These are phyloP conservation scores for Callopanchax toddi DNA, from an alignment of 2,113 vertebrate species.

Conservation along the genomic window DNA sequence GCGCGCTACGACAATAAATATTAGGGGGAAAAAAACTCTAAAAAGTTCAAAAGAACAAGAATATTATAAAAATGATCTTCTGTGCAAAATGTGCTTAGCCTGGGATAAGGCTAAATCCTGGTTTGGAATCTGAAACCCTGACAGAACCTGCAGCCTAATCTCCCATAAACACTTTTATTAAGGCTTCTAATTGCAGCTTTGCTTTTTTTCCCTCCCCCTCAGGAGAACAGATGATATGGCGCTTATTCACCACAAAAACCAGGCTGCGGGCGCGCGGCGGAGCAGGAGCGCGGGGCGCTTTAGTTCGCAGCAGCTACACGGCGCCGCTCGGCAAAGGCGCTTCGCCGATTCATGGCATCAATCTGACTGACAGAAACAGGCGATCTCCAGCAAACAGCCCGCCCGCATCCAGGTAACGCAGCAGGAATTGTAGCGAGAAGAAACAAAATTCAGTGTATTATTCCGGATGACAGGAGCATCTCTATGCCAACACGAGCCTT, in stretches of 20 bases:
- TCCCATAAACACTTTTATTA: slow-evolving; percentile 76
- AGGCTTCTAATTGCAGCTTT: slow-evolving; percentile 70
- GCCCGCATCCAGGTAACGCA: slow-evolving; percentile 36
- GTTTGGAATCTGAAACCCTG: slow-evolving; percentile 48
- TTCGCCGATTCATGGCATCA: slow-evolving; percentile 37
- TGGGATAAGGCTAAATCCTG: slow-evolving; percentile 12
- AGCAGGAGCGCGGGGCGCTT: slow-evolving; percentile 37
- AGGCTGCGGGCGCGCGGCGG: slow-evolving; percentile 38
- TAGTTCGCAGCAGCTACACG: slow-evolving; percentile 24
- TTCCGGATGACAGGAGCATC: slow-evolving; percentile 41
- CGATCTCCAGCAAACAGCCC: slow-evolving; percentile 31
- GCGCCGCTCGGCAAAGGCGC: slow-evolving; percentile 23
- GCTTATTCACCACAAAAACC: slow-evolving; percentile 58
- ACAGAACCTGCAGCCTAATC: slow-evolving; percentile 70
- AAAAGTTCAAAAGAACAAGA: slow-evolving; percentile 42
- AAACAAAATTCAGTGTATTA: slow-evolving; percentile 31
- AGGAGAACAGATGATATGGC: slow-evolving; percentile 56
- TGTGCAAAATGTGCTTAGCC: background rate
- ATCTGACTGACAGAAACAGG: slow-evolving; percentile 30
- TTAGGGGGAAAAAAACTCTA: slow-evolving; percentile 20
- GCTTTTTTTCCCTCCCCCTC: slow-evolving; percentile 59
- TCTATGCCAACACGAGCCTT: slow-evolving; percentile 37
- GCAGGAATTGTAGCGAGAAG: slow-evolving; percentile 29
- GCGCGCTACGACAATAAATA: slow-evolving; percentile 8
- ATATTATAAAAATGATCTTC: slow-evolving; percentile 42